Percentiles rank a stretch among this genome's conserved stretches.
phyloP scores from a whole-genome alignment of 2,113 vertebrate species.

The Corvus hawaiiensis region DNA sequence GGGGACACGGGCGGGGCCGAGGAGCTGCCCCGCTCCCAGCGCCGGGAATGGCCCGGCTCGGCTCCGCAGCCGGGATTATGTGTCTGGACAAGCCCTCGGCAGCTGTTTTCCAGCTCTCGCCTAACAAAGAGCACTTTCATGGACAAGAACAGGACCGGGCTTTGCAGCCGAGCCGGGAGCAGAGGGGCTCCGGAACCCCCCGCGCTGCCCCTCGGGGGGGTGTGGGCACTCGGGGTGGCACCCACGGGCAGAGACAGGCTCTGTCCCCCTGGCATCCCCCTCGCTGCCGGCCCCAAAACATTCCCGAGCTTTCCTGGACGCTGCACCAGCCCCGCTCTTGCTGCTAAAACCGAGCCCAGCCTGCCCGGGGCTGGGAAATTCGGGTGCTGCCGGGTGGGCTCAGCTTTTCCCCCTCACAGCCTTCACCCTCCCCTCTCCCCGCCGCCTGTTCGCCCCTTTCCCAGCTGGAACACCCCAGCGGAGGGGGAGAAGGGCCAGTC shows the following conservation, averaged over 20 bases:
- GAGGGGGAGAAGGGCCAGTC: background rate
- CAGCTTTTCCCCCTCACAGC: background rate
- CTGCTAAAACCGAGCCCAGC: background rate
- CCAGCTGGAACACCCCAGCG: background rate
- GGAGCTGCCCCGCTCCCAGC: background rate
- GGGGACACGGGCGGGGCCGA: background rate
- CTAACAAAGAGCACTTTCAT: constrained; percentile 47
- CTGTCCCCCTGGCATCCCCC: background rate
- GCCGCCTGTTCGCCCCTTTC: background rate
- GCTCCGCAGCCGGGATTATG: background rate
- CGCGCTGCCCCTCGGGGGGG: background rate
- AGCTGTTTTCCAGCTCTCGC: constrained; percentile 42
- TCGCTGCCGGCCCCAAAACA: background rate
- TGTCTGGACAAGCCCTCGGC: constrained; percentile 50
- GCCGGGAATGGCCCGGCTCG: background rate
- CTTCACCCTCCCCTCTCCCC: background rate
- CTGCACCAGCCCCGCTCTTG: rapidly evolving
- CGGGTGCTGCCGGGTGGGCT: background rate
- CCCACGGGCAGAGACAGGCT: background rate
- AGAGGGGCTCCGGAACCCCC: background rate
- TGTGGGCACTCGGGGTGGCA: background rate
- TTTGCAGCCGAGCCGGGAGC: background rate
- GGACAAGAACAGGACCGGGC: background rate
- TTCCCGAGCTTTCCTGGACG: rapidly evolving
- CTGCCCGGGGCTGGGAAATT: background rate